A percentile compares a stretch with the other conserved stretches of the same genome.
These are phyloP conservation scores for Drosophila borborema DNA, from an alignment of 2,888 invertebrate genomes.

Conservation along the genomic window DNA sequence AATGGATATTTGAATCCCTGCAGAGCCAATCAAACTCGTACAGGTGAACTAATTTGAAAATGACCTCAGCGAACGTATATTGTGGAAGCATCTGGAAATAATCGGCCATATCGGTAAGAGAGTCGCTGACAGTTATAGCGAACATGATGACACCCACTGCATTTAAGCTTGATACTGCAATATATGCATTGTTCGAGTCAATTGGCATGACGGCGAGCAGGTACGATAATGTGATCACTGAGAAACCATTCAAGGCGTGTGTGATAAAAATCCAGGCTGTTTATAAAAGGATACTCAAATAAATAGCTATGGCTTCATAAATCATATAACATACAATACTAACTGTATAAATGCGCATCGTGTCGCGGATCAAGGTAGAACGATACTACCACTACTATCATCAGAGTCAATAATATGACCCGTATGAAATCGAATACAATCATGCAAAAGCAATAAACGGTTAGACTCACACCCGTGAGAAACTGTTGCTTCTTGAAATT, in stretches of 20 bases:
- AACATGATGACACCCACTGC: constrained; percentile 48
- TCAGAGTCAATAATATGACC: constrained; percentile 42
- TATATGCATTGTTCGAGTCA: constrained; percentile 85
- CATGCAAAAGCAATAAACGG: constrained; percentile 23
- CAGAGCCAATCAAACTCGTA: constrained; percentile 46
- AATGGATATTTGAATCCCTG: constrained; percentile 31
- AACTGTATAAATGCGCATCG: constrained; percentile 28
- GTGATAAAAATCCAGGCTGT: constrained; percentile 30
- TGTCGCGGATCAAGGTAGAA: constrained; percentile 43
- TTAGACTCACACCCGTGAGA: constrained; percentile 50
- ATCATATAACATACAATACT: constrained; percentile 11
- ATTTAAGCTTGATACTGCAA: constrained; percentile 24
- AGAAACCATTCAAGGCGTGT: constrained; percentile 30
- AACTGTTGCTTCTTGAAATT: constrained; percentile 55
- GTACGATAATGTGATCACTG: constrained; percentile 40
- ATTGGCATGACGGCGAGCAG: constrained; percentile 86
- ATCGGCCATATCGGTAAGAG: neutral
- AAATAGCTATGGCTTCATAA: neutral
- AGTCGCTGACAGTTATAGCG: constrained; percentile 1
- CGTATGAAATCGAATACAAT: constrained; percentile 32
- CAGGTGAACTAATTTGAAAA: constrained; percentile 49
- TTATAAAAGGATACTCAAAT: neutral
- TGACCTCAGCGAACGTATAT: constrained; percentile 41
- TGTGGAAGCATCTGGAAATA: constrained; percentile 19
- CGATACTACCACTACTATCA: constrained; percentile 65